Evolutionary conservation across 2,888 invertebrate species (phyloP).

Genomic region (Alitta virens): DNA sequence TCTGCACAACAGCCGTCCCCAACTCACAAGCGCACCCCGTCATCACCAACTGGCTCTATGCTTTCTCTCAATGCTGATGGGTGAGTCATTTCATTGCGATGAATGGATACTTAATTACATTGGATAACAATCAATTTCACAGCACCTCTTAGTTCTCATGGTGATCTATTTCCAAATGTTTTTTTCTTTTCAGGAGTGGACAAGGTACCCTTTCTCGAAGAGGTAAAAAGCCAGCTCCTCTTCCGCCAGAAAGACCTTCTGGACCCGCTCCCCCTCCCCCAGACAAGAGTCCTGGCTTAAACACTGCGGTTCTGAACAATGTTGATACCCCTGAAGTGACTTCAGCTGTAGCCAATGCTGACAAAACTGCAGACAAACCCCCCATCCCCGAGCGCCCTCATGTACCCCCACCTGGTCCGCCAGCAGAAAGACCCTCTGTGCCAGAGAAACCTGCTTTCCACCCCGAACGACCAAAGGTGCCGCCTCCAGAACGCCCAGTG

Average conservation of each 20-base stretch:
- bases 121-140: too few relatives aligned
- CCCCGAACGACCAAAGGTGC: slow-evolving; percentile 10
- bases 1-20: too few relatives aligned
- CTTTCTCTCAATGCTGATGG: too few relatives aligned
- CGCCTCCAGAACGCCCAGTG: slow-evolving; percentile 10
- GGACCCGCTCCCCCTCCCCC: slow-evolving; percentile 1
- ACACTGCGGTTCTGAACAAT: not conserved
- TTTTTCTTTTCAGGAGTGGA: too few relatives aligned
- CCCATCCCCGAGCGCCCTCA: slow-evolving; percentile 9
- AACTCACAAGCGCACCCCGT: too few relatives aligned
- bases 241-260: slow-evolving; percentile 2
- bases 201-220: not conserved
- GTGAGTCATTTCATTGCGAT: too few relatives aligned
- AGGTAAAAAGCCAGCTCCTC: slow-evolving; percentile 9
- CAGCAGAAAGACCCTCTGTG: not conserved
- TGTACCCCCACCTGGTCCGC: slow-evolving; percentile 10
- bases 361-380: not conserved
- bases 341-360: not conserved
- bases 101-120: too few relatives aligned
- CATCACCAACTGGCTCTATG: too few relatives aligned
- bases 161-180: too few relatives aligned
- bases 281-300: not conserved
- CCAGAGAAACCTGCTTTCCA: slow-evolving; percentile 7
- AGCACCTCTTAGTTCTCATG: too few relatives aligned
- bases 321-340: not conserved